A percentile compares a stretch with the other conserved stretches of the same genome.
Conservation (phyloP, 2,113 vertebrate genomes). For the Bufo gargarizans region DNA sequence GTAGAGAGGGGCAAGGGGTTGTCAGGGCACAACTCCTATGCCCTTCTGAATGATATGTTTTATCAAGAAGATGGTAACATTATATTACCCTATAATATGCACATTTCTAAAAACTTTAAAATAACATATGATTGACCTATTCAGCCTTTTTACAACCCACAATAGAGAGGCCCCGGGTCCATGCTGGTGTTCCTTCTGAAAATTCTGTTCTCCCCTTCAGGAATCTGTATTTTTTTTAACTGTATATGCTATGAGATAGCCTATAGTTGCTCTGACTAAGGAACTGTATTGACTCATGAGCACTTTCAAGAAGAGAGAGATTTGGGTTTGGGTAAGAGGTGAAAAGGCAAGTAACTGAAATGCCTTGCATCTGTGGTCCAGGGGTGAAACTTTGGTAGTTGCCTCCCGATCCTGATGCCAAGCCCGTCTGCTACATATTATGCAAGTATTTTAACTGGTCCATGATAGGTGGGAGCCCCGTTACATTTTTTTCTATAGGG, state of each 20-base stretch:
- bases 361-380: not conserved
- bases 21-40: too few relatives aligned
- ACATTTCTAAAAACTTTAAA: not conserved
- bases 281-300: not conserved
- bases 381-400: not conserved
- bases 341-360: not conserved
- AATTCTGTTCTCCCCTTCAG: not conserved
- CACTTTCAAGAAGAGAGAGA: not conserved
- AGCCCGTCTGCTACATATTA: not conserved
- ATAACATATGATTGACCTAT: not conserved
- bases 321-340: not conserved
- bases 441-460: not conserved
- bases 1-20: too few relatives aligned
- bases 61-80: too few relatives aligned
- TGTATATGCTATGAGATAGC: not conserved
- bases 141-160: not conserved
- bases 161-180: too few relatives aligned
- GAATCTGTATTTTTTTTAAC: not conserved
- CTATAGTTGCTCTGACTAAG: not conserved
- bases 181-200: not conserved
- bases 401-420: not conserved
- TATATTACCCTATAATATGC: too few relatives aligned
- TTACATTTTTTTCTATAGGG: not conserved
- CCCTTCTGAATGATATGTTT: too few relatives aligned
- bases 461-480: not conserved